These are phyloP conservation scores for Chouioia cunea DNA, from an alignment of 2,888 invertebrate species.

Conservation along the genomic window DNA sequence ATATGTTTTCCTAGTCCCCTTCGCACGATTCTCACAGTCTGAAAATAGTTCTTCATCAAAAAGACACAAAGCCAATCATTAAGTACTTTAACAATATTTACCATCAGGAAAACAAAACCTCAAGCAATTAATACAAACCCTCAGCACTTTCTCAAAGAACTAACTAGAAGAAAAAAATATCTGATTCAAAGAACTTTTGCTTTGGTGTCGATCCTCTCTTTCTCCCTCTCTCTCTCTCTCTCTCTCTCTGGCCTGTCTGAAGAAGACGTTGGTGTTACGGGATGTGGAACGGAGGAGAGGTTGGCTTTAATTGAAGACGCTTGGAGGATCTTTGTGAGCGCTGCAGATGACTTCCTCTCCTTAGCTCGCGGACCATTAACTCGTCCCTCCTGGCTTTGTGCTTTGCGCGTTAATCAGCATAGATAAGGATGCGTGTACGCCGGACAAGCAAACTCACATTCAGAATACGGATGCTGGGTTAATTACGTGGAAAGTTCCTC, in stretches of 20 bases:
- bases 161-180: constrained; percentile 23
- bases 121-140: constrained; percentile 19
- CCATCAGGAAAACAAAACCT: background rate
- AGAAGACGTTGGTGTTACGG: no score
- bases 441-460: constrained; percentile 48
- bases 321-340: constrained; percentile 26
- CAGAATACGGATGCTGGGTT: constrained; percentile 40
- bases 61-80: background rate
- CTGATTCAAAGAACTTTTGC: constrained; percentile 22
- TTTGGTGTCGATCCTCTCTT: no score
- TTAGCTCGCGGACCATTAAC: constrained; percentile 50
- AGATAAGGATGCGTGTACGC: constrained; percentile 59
- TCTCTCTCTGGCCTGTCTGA: no score
- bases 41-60: background rate
- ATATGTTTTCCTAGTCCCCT: background rate
- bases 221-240: no score
- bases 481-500: constrained; percentile 36
- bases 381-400: constrained; percentile 46
- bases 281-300: no score
- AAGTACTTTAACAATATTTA: background rate
- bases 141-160: background rate
- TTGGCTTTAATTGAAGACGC: constrained; percentile 33
- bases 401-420: constrained; percentile 61
- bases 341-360: constrained; percentile 42
- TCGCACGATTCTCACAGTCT: background rate